Conservation (phyloP, 2,797 vertebrate species). For the Scarus forsteni region DNA sequence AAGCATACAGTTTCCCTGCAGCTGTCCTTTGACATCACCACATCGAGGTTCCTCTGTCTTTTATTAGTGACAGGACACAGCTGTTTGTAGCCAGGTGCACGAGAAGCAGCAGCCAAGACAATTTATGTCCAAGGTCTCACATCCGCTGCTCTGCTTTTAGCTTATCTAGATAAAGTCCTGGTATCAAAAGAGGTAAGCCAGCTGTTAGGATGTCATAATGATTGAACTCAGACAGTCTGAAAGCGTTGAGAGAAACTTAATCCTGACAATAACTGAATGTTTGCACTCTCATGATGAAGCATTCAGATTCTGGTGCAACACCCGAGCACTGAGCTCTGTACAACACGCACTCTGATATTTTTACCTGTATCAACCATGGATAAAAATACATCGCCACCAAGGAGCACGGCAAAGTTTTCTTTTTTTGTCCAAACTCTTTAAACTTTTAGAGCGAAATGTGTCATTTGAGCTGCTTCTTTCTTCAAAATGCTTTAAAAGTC, state of each 20-base stretch:
- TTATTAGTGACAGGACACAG: conserved; percentile 19
- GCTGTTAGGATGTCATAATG: not conserved
- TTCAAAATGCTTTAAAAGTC: conserved; percentile 4
- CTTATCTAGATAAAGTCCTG: conserved; percentile 22
- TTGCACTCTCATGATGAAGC: conserved; percentile 11
- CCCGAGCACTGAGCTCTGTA: not conserved
- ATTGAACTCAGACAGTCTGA: not conserved
- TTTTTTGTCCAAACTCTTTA: conserved; percentile 8
- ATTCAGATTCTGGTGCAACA: not conserved
- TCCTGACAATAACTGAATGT: conserved; percentile 5
- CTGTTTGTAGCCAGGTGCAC: conserved; percentile 48
- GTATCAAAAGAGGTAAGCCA: conserved; percentile 8
- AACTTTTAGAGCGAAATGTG: conserved; percentile 16
- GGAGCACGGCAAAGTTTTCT: conserved; percentile 5
- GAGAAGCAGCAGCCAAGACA: conserved; percentile 24
- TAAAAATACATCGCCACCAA: conserved; percentile 45
- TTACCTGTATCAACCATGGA: conserved; percentile 2
- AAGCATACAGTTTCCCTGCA: conserved; percentile 16
- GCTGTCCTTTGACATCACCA: not conserved
- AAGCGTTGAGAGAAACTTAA: conserved; percentile 5
- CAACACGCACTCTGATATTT: conserved; percentile 10
- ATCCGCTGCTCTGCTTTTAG: conserved; percentile 21
- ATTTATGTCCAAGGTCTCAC: conserved; percentile 19
- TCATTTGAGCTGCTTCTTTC: conserved; percentile 6
- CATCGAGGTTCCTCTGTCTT: not conserved